These are phyloP conservation scores for Lycorma delicatula DNA, from an alignment of 1,140 invertebrate genomes.

Conservation along the genomic window DNA sequence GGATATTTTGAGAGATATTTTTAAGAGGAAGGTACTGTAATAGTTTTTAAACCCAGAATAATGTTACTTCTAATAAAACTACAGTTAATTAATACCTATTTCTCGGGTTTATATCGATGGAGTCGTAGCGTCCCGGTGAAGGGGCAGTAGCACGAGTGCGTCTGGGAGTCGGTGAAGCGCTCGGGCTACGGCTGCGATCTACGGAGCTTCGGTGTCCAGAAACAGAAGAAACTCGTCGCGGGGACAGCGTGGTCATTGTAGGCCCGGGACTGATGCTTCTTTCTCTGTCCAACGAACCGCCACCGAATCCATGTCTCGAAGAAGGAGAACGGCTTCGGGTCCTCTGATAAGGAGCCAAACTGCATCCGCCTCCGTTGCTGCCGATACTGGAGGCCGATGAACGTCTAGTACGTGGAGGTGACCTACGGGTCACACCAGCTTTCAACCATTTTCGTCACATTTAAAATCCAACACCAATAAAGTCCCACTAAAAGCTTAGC, in stretches of 20 bases:
- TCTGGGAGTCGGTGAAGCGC: constrained; percentile 30
- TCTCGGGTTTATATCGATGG: background rate
- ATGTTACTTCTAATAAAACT: too few relatives aligned
- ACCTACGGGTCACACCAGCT: constrained; percentile 40
- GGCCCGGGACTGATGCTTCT: constrained; percentile 29
- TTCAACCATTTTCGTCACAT: too few relatives aligned
- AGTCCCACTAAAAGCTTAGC: too few relatives aligned
- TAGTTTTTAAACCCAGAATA: too few relatives aligned
- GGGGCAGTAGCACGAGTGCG: background rate
- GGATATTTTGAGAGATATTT: too few relatives aligned
- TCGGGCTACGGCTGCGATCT: constrained; percentile 26
- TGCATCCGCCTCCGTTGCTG: constrained; percentile 33
- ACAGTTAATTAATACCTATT: too few relatives aligned
- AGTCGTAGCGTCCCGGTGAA: background rate
- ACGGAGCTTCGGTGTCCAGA: too few relatives aligned
- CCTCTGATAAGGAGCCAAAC: constrained; percentile 18
- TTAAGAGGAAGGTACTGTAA: too few relatives aligned
- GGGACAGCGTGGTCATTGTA: background rate
- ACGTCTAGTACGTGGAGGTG: constrained; percentile 45
- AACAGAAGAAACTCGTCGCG: too few relatives aligned
- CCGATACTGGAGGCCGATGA: constrained; percentile 46
- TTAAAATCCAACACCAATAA: too few relatives aligned
- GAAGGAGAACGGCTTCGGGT: constrained; percentile 21
- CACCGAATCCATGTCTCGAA: constrained; percentile 6
- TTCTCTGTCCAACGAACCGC: background rate